Evolutionary conservation across 2,113 vertebrate species (phyloP).

Genomic region (Polypterus bichir): DNA sequence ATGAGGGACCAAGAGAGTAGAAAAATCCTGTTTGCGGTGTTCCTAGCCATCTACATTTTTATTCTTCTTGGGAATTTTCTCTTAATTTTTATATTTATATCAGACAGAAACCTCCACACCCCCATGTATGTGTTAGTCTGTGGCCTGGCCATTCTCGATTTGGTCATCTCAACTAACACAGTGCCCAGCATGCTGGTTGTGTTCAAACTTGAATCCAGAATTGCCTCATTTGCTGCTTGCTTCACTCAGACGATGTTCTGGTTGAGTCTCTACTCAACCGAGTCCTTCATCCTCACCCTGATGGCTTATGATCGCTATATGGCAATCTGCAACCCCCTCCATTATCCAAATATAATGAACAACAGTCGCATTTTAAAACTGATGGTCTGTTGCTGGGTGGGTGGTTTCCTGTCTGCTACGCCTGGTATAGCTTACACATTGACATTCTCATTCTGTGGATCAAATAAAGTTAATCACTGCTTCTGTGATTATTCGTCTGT

Average conservation of each 20-base stretch:
- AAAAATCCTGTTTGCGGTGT: neutral
- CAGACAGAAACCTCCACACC: neutral
- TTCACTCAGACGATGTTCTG: conserved; percentile 36
- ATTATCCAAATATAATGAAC: conserved; percentile 29
- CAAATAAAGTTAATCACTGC: neutral
- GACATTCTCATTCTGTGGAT: neutral
- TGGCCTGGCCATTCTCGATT: neutral
- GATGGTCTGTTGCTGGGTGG: conserved; percentile 19
- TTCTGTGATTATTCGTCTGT: neutral
- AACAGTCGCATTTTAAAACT: conserved; percentile 21
- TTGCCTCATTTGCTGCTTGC: conserved; percentile 27
- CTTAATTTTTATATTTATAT: neutral
- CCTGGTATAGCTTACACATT: too few relatives aligned
- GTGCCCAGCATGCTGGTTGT: conserved; percentile 32
- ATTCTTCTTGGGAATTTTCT: neutral
- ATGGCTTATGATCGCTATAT: conserved; percentile 37
- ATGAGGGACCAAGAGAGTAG: neutral
- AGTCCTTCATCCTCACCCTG: conserved; percentile 26
- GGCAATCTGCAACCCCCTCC: conserved; percentile 31
- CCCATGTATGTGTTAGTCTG: neutral
- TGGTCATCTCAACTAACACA: conserved; percentile 8
- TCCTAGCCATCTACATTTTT: neutral
- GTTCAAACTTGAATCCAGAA: conserved; percentile 19
- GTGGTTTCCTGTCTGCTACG: conserved; percentile 25
- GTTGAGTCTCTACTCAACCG: conserved; percentile 27